Percentiles rank a stretch among this genome's conserved stretches.
These are phyloP conservation scores for Dendrophyllia cribrosa DNA, from an alignment of 64 coral and sea anemone genomes.

Conservation along the genomic window DNA sequence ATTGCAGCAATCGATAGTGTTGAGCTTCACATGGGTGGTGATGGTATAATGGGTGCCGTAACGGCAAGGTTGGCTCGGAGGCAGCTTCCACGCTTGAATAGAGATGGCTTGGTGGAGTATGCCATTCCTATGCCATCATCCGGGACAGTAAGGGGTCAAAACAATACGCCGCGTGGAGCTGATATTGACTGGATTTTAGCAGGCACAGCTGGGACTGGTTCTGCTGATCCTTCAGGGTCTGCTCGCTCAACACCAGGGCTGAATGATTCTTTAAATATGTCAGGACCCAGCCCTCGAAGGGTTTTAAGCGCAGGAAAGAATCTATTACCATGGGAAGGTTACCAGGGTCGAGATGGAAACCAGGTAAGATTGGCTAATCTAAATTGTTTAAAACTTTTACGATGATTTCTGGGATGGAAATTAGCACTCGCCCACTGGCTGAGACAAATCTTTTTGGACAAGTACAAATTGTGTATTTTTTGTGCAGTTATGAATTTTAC, in stretches of 20 bases:
- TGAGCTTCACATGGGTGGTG: conserved; percentile 89
- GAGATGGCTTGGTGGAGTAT: conserved; percentile 99
- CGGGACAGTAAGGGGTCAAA: conserved; percentile 80
- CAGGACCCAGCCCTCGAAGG: conserved; percentile 87
- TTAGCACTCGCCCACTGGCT: no score
- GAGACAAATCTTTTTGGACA: no score
- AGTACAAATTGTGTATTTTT: no score
- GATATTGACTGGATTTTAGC: conserved; percentile 99
- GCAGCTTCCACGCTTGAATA: conserved; percentile 92
- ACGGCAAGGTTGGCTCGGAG: conserved; percentile 91
- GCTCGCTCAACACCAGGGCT: conserved; percentile 93
- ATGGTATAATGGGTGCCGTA: conserved; percentile 93
- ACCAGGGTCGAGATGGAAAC: conserved; percentile 8
- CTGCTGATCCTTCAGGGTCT: conserved; percentile 76
- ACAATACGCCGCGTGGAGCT: conserved; percentile 78
- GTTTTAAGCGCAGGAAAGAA: conserved; percentile 96
- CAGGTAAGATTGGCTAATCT: conserved; percentile 30
- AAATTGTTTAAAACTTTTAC: no score
- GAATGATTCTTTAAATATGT: conserved; percentile 88
- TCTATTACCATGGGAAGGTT: conserved; percentile 93
- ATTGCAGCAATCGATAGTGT: conserved; percentile 83
- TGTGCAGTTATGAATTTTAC: no score
- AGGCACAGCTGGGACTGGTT: conserved; percentile 79
- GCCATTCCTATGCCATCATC: conserved; percentile 92
- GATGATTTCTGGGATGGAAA: no score